These are phyloP conservation scores for Rotaria magnacalcarata DNA, from an alignment of 2,888 invertebrate species.

Conservation along the genomic window DNA sequence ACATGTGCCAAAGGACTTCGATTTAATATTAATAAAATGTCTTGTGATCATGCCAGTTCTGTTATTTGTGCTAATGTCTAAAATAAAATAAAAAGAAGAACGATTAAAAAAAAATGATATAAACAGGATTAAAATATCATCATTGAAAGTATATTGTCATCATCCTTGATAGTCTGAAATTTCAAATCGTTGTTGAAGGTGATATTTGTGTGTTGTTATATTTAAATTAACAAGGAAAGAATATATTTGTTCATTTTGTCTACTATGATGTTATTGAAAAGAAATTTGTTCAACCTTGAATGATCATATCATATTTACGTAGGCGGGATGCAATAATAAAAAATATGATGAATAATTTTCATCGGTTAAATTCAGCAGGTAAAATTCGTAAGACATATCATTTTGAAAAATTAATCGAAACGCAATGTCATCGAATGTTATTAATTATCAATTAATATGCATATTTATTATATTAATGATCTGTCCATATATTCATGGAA, in stretches of 20 bases:
- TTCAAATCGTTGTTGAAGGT: conserved; percentile 17
- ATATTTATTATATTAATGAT: neutral
- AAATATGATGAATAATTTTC: neutral
- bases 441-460: neutral
- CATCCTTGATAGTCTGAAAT: neutral
- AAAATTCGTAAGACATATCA: neutral
- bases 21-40: conserved; percentile 40
- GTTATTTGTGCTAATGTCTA: conserved; percentile 30
- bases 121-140: neutral
- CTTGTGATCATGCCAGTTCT: conserved; percentile 43
- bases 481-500: neutral
- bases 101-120: neutral
- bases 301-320: neutral
- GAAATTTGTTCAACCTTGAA: neutral
- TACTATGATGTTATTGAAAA: neutral
- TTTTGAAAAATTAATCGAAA: neutral
- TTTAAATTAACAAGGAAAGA: neutral
- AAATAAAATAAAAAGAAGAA: neutral
- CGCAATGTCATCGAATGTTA: neutral
- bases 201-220: conserved; percentile 21
- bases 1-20: conserved; percentile 40
- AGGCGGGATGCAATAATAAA: conserved; percentile 7
- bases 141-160: neutral
- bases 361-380: neutral
- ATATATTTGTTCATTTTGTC: conserved; percentile 1